Evolutionary conservation across 2,113 vertebrate species (phyloP).

Genomic region (Australoheros scitulus): DNA sequence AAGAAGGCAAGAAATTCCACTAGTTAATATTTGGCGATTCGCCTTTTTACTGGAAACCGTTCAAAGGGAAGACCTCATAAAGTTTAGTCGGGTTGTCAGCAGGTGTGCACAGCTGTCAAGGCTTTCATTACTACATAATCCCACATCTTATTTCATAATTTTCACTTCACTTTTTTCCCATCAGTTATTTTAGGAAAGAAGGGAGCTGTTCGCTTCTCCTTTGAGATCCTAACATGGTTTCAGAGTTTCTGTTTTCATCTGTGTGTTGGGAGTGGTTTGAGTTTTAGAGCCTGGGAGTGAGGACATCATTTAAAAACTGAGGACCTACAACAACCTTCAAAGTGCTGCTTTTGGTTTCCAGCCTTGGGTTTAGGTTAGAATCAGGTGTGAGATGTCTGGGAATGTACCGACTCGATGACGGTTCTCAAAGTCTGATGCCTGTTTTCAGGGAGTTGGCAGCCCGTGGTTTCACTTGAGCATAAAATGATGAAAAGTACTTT

Average conservation of each 20-base stretch:
- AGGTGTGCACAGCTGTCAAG: too few relatives aligned
- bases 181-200: neutral
- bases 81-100: neutral
- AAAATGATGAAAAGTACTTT: neutral
- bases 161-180: neutral
- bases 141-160: neutral
- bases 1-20: neutral
- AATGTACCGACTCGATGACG: neutral
- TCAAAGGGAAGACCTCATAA: neutral
- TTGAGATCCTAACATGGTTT: neutral
- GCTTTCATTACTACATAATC: neutral
- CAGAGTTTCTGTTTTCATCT: neutral
- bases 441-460: neutral
- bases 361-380: neutral
- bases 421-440: neutral
- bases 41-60: neutral
- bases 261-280: neutral
- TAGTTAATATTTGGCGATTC: neutral
- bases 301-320: neutral
- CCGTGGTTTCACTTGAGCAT: accelerated
- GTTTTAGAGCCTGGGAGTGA: neutral
- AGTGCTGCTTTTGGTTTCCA: neutral
- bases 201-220: neutral
- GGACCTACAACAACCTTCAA: neutral
- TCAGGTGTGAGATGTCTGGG: neutral